phyloP scores from a whole-genome alignment of 1,140 invertebrate species.

The Thereuonema tuberculata region DNA sequence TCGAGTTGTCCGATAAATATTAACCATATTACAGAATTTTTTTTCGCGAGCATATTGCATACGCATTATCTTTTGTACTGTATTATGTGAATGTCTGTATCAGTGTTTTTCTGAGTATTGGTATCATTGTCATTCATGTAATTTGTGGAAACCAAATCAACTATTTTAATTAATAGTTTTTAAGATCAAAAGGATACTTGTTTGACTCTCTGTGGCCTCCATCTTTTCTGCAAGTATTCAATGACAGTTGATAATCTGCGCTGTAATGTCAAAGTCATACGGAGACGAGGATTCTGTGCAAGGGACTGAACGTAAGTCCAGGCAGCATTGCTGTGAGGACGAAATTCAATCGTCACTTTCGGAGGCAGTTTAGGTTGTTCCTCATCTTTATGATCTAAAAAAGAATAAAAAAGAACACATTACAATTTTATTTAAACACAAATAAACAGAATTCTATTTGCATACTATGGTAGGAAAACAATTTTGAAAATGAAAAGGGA shows the following conservation, averaged over 20 bases:
- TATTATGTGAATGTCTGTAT: too few relatives aligned
- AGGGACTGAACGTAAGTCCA: constrained; percentile 70
- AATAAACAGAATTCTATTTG: neutral
- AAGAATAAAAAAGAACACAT: constrained; percentile 6
- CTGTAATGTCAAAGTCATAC: constrained; percentile 56
- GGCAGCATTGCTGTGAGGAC: constrained; percentile 57
- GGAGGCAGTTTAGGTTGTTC: constrained; percentile 63
- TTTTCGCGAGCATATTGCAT: too few relatives aligned
- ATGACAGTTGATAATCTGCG: constrained; percentile 55
- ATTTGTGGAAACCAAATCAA: too few relatives aligned
- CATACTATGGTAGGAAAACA: too few relatives aligned
- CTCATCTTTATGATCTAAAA: constrained; percentile 47
- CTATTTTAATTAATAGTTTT: too few relatives aligned
- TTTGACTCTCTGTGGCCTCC: constrained; percentile 43
- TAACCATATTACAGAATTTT: too few relatives aligned
- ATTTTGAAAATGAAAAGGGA: too few relatives aligned
- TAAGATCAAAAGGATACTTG: constrained; percentile 41
- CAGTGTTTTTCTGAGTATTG: too few relatives aligned
- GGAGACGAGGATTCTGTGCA: constrained; percentile 79
- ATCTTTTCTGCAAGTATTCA: constrained; percentile 59
- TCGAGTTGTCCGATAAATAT: too few relatives aligned
- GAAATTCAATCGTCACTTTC: constrained; percentile 58
- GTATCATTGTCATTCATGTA: too few relatives aligned
- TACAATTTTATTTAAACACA: constrained; percentile 7
- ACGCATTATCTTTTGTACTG: too few relatives aligned